These are phyloP conservation scores for Diarsia brunnea DNA, from an alignment of 2,888 invertebrate genomes.

Conservation along the genomic window DNA sequence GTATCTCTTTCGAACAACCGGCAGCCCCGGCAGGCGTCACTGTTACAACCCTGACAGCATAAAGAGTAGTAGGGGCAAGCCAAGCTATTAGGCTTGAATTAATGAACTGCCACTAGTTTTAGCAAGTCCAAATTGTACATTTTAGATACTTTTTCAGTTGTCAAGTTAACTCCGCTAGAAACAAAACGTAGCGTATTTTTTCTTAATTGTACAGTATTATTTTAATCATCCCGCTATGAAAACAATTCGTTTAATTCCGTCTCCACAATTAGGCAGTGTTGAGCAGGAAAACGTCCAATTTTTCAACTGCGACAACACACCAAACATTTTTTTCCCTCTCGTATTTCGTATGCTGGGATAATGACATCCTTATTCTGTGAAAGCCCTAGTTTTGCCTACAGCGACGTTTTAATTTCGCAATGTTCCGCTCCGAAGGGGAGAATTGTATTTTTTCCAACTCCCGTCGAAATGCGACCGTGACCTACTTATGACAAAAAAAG, in stretches of 20 bases:
- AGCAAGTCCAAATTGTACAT: background rate
- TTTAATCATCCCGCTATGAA: slow-evolving; percentile 50
- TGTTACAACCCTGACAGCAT: no score
- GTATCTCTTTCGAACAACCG: no score
- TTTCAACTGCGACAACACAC: slow-evolving; percentile 61
- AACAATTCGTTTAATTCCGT: slow-evolving; percentile 62
- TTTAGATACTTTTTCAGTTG: background rate
- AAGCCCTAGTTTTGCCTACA: slow-evolving; percentile 76
- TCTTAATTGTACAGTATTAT: slow-evolving; percentile 52
- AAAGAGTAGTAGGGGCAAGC: no score
- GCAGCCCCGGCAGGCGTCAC: no score
- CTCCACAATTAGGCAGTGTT: slow-evolving; percentile 59
- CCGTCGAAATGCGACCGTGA: slow-evolving; percentile 79
- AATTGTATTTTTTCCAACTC: slow-evolving; percentile 73
- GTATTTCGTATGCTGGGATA: slow-evolving; percentile 70
- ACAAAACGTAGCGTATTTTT: slow-evolving; percentile 9
- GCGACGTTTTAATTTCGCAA: slow-evolving; percentile 80
- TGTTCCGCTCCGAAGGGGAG: slow-evolving; percentile 64
- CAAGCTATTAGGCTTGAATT: no score
- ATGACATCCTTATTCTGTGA: slow-evolving; percentile 76
- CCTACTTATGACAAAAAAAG: slow-evolving; percentile 70
- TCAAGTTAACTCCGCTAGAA: background rate
- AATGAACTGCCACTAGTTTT: no score
- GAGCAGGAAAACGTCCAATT: slow-evolving; percentile 61
- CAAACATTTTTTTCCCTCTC: slow-evolving; percentile 59